A percentile compares a stretch with the other conserved stretches of the same genome.
Evolutionary conservation across 1,140 invertebrate species (phyloP).

Genomic region (Acromyrmex echinatior): DNA sequence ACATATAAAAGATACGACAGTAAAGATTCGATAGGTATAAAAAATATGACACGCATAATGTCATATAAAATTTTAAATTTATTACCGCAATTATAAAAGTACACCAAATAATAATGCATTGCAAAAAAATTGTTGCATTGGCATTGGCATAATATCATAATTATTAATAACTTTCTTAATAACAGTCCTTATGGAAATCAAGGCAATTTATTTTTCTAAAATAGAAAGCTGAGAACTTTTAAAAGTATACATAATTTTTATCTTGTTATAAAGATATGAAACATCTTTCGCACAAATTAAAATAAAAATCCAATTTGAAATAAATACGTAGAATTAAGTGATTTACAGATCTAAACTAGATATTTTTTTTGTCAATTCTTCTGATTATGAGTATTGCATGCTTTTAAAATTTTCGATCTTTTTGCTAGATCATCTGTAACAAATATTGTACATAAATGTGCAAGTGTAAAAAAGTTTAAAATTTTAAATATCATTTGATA

Average conservation of each 20-base stretch:
- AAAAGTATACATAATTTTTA: neutral
- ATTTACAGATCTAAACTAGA: neutral
- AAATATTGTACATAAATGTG: neutral
- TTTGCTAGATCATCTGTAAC: neutral
- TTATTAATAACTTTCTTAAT: neutral
- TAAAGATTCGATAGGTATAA: too few species aligned
- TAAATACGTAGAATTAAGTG: neutral
- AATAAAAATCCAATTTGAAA: slow-evolving; percentile 3
- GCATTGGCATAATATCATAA: neutral
- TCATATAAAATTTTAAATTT: too few species aligned
- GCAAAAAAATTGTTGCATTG: too few species aligned
- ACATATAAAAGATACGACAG: too few species aligned
- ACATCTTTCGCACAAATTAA: neutral
- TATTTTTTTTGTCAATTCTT: neutral
- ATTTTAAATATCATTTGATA: neutral
- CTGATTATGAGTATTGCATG: neutral
- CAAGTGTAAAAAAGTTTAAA: neutral
- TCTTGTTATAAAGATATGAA: neutral
- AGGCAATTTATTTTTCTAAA: neutral
- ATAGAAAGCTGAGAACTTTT: neutral
- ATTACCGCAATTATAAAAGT: too few species aligned
- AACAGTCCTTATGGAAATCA: neutral
- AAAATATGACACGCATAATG: too few species aligned
- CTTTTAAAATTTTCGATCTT: neutral
- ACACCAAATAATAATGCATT: too few species aligned